A percentile compares a stretch with the other conserved stretches of the same genome.
phyloP scores from a whole-genome alignment of 2,888 invertebrate species.

The Schrankia costaestrigalis region DNA sequence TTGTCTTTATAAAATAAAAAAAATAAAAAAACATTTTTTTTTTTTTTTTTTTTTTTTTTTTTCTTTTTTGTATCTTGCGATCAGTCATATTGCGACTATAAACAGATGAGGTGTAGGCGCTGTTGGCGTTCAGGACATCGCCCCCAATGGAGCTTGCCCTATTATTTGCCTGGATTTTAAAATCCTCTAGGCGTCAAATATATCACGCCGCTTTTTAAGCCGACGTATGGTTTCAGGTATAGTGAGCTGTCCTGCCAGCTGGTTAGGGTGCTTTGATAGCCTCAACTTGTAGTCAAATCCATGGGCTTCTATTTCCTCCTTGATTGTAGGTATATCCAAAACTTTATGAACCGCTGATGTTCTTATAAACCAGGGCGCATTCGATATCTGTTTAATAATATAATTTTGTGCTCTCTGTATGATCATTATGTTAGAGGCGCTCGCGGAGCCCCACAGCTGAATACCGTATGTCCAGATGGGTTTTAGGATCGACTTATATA shows the following conservation, averaged over 20 bases:
- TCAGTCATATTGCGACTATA: not conserved
- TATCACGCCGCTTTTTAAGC: not conserved
- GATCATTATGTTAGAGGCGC: not conserved
- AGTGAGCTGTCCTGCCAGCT: not conserved
- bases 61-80: too few relatives aligned
- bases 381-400: not conserved
- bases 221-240: not conserved
- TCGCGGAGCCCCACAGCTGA: not conserved
- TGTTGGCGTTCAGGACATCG: too few relatives aligned
- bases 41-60: too few relatives aligned
- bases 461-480: too few relatives aligned
- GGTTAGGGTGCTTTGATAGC: not conserved
- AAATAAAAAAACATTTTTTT: too few relatives aligned
- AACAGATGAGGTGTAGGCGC: not conserved
- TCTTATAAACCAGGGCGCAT: not conserved
- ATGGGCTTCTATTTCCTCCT: too few relatives aligned
- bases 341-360: not conserved
- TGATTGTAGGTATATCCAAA: not conserved
- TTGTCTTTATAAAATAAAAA: too few relatives aligned
- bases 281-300: too few relatives aligned
- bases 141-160: not conserved
- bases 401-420: conserved; percentile 1
- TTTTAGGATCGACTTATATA: not conserved
- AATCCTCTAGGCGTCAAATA: not conserved
- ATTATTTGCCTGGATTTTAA: too few relatives aligned